Base-by-base conservation (phyloP, 2,113 vertebrate genomes). In the Neotoma lepida region DNA sequence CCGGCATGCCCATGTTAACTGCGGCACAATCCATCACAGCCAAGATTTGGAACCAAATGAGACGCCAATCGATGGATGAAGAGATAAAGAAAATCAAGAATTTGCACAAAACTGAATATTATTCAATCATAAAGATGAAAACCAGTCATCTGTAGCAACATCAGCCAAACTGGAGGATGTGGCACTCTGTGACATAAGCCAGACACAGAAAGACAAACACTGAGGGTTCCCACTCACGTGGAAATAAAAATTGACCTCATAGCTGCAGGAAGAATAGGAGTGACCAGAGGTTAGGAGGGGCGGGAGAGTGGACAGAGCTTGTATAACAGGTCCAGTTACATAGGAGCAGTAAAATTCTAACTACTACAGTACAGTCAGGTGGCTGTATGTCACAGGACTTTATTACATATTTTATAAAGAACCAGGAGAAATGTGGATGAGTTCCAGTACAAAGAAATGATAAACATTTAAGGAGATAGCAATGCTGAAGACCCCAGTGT, bases 1-100 rank as follows among this genome's bases (percentile, higher is more conserved):
- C 39, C n/a, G 9, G 26, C 8, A 2, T 15, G n/a, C 35, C 78
- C 15, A 15, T 28, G n/a, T 6, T 58, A 1, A 39, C n/a, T 61
- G 6, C 1, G 0, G 20, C 78, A 24, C 10, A 14, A 35, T 22
- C 51, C 10, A 26, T 24, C 6, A 7, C 0, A 56, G 51, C 33
- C 10, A 13, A 0, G 22, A 28, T 28, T 28, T 28, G 54, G 54
- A 61, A 61, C 28, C 54, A 39, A 9, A 56, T 28, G 78, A 41
- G 78, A 8, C 8, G n/a, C 28, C 56, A 41, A 9, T 28, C n/a
- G 15, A n/a, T 8, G 2, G 35, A 3, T 58, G 54, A 41, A 8
- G 8, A 14, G 51, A 56, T n/a, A 41, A 15, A 2, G 54, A 58
- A 26, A 26, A 41, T 39, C 6, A 39, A 63, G 56, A 30, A 84